These are phyloP conservation scores for Onychomys torridus DNA, from an alignment of 2,797 vertebrate species.

Conservation along the genomic window DNA sequence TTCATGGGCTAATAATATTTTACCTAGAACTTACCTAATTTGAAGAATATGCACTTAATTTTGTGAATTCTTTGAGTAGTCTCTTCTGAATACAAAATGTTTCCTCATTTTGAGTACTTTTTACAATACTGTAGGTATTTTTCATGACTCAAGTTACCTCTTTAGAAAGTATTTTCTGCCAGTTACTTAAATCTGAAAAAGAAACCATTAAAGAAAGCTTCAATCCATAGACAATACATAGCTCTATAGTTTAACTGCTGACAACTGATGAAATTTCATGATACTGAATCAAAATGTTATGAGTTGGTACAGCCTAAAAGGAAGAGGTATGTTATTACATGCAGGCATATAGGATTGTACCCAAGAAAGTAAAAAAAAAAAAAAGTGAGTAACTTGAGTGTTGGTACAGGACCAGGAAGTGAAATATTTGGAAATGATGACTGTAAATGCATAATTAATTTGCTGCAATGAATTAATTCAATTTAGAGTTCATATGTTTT, in stretches of 20 bases:
- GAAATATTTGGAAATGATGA: background rate
- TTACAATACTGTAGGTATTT: background rate
- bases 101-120: background rate
- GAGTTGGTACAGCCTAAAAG: background rate
- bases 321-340: background rate
- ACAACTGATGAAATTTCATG: background rate
- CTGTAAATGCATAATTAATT: background rate
- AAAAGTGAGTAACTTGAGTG: background rate
- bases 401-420: background rate
- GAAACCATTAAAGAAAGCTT: background rate
- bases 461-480: background rate
- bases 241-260: background rate
- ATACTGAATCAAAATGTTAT: no score
- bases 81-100: background rate
- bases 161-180: background rate
- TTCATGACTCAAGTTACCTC: background rate
- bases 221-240: background rate
- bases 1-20: background rate
- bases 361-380: background rate
- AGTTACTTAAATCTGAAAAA: background rate
- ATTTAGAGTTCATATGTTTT: background rate
- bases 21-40: background rate
- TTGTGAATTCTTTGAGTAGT: background rate
- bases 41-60: background rate
- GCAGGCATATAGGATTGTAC: background rate